Percentiles rank a stretch among this genome's conserved stretches.
These are phyloP conservation scores for Sorex araneus DNA, from an alignment of 2,113 vertebrate species.

Conservation along the genomic window DNA sequence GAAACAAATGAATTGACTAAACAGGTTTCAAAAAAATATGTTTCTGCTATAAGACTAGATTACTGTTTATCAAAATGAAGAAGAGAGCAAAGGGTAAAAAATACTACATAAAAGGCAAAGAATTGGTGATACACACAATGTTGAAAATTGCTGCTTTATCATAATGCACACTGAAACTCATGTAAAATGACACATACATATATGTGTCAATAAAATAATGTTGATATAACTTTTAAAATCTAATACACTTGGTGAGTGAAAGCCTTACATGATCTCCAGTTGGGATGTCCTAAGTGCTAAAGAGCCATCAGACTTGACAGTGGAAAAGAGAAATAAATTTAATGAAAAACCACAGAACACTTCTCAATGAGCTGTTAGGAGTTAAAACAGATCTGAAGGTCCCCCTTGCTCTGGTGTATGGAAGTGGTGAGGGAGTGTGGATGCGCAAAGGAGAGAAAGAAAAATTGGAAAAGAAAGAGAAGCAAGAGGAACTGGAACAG, in stretches of 20 bases:
- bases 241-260: background rate
- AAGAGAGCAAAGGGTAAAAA: background rate
- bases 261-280: background rate
- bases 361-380: background rate
- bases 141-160: background rate
- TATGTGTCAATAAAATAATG: no score
- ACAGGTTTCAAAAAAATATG: background rate
- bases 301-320: rapidly evolving
- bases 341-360: background rate
- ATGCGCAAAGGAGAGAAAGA: background rate
- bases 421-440: background rate
- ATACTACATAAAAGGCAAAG: background rate
- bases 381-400: background rate
- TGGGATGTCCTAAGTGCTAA: background rate
- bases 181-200: no score
- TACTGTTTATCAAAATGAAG: background rate
- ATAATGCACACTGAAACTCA: background rate
- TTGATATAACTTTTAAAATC: no score
- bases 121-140: background rate
- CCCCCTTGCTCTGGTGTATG: background rate
- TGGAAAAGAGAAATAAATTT: background rate
- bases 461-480: background rate
- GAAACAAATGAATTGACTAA: background rate
- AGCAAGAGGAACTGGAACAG: background rate
- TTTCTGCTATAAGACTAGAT: background rate